These are phyloP conservation scores for Agrypnia vestita DNA, from an alignment of 1,140 invertebrate species.

Conservation along the genomic window DNA sequence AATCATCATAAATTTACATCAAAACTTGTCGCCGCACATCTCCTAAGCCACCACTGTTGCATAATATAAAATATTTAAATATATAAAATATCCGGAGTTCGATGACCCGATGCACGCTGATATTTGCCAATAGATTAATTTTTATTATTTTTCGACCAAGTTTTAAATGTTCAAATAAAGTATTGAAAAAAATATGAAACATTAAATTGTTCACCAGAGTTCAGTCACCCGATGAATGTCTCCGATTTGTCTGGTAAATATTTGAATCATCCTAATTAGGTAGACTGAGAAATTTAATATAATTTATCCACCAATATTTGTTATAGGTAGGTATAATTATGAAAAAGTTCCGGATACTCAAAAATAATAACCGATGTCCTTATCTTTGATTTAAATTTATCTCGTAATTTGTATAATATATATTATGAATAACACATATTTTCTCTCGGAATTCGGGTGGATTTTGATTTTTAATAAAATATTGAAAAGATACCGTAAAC, in stretches of 20 bases:
- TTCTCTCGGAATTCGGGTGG: too few relatives aligned
- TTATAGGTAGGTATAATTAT: too few relatives aligned
- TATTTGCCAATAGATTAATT: too few relatives aligned
- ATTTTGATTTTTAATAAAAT: too few relatives aligned
- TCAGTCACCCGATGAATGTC: neutral
- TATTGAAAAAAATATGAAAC: too few relatives aligned
- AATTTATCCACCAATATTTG: too few relatives aligned
- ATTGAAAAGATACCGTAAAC: too few relatives aligned
- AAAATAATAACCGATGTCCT: too few relatives aligned
- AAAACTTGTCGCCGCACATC: neutral
- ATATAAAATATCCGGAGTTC: neutral
- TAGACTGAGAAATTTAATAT: neutral
- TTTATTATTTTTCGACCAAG: neutral
- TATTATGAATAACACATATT: too few relatives aligned
- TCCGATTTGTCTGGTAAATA: slow-evolving; percentile 4
- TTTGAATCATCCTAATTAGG: neutral
- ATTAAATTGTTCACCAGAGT: neutral
- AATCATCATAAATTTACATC: slow-evolving; percentile 6
- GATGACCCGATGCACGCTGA: neutral
- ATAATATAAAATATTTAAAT: neutral
- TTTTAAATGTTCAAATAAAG: slow-evolving; percentile 6
- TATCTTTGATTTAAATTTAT: too few relatives aligned
- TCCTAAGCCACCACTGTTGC: slow-evolving; percentile 5
- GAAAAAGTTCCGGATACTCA: too few relatives aligned
- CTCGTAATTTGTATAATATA: too few relatives aligned